phyloP scores from a whole-genome alignment of 2,888 invertebrate species.

The Diarsia rubi region DNA sequence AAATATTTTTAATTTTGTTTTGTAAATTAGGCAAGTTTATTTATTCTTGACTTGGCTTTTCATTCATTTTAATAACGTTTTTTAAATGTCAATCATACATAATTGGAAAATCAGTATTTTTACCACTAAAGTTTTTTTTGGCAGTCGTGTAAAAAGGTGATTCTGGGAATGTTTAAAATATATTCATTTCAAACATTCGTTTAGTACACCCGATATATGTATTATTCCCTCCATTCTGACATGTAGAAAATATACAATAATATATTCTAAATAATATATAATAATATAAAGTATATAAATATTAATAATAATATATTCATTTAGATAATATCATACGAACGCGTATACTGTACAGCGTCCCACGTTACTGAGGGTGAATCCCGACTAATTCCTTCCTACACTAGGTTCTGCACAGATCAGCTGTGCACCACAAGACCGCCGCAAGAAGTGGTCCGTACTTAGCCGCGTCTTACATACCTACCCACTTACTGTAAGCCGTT shows the following conservation, averaged over 20 bases:
- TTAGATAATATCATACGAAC: neutral
- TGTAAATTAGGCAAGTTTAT: neutral
- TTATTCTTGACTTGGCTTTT: neutral
- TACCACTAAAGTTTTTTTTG: no score
- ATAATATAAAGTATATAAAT: no score
- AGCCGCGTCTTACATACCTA: conserved; percentile 33
- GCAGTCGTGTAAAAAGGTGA: no score
- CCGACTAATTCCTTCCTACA: conserved; percentile 19
- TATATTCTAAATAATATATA: no score
- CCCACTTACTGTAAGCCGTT: conserved; percentile 17
- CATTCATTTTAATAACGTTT: neutral
- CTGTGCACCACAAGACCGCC: conserved; percentile 34
- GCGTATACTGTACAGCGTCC: neutral
- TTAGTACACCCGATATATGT: neutral
- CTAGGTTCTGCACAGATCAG: conserved; percentile 32
- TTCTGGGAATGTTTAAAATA: no score
- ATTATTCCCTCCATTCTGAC: neutral
- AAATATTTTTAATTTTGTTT: neutral
- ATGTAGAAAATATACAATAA: neutral
- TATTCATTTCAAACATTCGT: no score
- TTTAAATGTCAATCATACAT: neutral
- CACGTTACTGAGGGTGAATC: conserved; percentile 33
- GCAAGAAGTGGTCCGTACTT: conserved; percentile 42
- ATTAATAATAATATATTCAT: no score
- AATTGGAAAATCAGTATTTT: neutral